Base-by-base conservation (phyloP, 2,888 invertebrate species). In the Drosophila phalerata region DNA sequence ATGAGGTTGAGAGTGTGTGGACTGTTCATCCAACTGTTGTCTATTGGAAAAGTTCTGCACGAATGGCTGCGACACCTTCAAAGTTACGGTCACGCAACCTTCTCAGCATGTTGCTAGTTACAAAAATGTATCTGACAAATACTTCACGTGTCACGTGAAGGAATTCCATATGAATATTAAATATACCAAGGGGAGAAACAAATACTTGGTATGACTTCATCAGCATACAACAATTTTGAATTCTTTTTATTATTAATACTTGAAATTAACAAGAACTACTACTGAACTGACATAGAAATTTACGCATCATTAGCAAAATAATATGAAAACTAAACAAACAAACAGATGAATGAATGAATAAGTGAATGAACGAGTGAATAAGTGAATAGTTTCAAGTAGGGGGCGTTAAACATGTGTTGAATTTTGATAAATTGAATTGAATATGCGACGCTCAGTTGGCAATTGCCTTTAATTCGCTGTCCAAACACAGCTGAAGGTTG, bases 391-490 rank as follows among this genome's bases (percentile, higher is more conserved):
- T 49, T 32, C 37, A 58, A 65, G 65, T 53, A 15, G 65, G 45
- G 63, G 58, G 65, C 42, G 57, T 68, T 49, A 48, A 85, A 82
- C 88, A 88, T 84, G 77, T 82, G 88, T 49, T 79, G 69, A 68
- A 77, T 80, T 82, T 77, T 85, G 73, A 88, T 88, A 69, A 84
- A 85, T 84, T 88, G 67, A 69, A 82, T 77, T 52, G 49, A 69
- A 64, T 57, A 66, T 43, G 64, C 42, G 55, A n/a, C 22, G 49
- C 30, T 25, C 49, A 38, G 55, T 63, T 58, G 66, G 63, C 79
- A 73, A 76, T 73, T 81, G 77, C 51, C 64, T 68, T 71, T 79
- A 70, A 77, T 71, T 81, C 68, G 69, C 55, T 81, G 70, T 68
- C 68, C 69, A 77, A 77, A 73, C 82, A 77, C 66, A 65, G 64